These are phyloP conservation scores for Apostichopus californicus DNA, from an alignment of 35 echinoderm and acorn worm species.

Conservation along the genomic window DNA sequence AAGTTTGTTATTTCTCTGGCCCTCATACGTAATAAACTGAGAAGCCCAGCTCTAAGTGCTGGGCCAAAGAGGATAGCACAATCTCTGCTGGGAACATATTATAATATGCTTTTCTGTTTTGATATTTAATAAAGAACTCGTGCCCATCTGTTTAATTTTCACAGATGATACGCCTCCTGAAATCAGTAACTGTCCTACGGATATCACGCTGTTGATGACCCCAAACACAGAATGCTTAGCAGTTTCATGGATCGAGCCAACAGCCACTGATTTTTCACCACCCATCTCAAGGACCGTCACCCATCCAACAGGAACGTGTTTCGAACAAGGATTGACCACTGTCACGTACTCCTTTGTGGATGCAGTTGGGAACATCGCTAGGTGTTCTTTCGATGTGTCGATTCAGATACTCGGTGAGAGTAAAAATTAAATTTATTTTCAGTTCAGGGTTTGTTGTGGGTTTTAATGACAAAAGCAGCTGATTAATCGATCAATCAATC, in stretches of 20 bases:
- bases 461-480: no score
- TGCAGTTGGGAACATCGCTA: conserved; percentile 35
- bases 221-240: background rate
- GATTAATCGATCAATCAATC: no score
- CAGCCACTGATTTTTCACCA: conserved; percentile 45
- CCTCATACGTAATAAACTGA: no score
- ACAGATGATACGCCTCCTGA: conserved; percentile 33
- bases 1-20: no score
- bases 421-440: background rate
- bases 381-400: conserved; percentile 15
- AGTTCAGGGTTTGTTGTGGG: no score
- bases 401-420: conserved; percentile 12
- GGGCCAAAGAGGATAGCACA: no score
- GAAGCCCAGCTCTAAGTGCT: no score
- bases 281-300: background rate
- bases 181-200: conserved; percentile 35
- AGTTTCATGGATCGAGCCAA: conserved; percentile 52
- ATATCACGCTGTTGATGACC: conserved; percentile 21
- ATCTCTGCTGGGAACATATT: no score
- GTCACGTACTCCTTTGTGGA: conserved; percentile 43
- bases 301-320: conserved; percentile 1
- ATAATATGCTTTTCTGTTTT: no score
- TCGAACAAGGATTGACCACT: conserved; percentile 10
- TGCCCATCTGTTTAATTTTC: background rate
- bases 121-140: background rate